These are phyloP conservation scores for Tyrannus savana DNA, from an alignment of 2,113 vertebrate species.

Conservation along the genomic window DNA sequence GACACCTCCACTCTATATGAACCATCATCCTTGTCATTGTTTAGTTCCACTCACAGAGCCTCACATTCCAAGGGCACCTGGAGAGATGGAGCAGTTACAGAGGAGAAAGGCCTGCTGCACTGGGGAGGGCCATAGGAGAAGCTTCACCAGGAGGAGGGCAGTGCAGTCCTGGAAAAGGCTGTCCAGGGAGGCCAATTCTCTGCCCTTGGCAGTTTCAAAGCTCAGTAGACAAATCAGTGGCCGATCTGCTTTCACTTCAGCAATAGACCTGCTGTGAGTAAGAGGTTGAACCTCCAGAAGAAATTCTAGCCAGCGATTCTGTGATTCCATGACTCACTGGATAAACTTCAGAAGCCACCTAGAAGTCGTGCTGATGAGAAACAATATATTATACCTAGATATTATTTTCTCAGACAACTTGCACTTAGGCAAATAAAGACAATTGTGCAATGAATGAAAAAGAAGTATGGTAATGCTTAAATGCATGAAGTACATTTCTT, in stretches of 20 bases:
- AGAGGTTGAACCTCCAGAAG: neutral
- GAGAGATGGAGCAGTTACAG: neutral
- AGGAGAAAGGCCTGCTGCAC: rapidly evolving
- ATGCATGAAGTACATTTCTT: neutral
- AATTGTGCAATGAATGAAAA: neutral
- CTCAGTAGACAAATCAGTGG: rapidly evolving
- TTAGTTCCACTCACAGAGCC: neutral
- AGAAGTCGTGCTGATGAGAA: neutral
- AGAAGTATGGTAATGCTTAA: neutral
- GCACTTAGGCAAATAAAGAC: neutral
- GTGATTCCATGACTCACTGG: neutral
- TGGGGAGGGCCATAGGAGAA: neutral
- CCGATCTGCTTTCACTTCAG: neutral
- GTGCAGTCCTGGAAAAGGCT: neutral
- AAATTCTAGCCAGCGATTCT: neutral
- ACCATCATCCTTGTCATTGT: neutral
- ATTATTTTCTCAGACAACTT: neutral
- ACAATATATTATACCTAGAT: neutral
- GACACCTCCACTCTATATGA: neutral
- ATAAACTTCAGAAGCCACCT: neutral
- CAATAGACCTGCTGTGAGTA: neutral
- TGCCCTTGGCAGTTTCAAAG: neutral
- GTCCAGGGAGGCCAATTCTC: neutral
- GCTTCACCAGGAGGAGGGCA: neutral
- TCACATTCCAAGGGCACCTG: neutral